Percentiles rank a stretch among this genome's conserved stretches.
Evolutionary conservation across 2,113 vertebrate species (phyloP).

Genomic region (Pelecanus crispus): DNA sequence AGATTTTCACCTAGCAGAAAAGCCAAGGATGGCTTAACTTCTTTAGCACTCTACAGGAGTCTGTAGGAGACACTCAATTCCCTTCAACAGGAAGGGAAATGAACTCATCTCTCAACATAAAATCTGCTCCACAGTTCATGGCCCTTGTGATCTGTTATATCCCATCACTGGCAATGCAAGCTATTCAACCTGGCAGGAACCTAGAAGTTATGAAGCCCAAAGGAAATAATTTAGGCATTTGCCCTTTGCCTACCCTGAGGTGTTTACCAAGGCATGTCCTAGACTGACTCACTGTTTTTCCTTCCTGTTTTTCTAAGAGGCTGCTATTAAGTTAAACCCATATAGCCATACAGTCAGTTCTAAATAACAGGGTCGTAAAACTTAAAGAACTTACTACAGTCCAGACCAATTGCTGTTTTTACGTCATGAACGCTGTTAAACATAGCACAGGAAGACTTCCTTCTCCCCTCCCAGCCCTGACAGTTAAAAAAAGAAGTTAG

Average conservation of each 20-base stretch:
- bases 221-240: not conserved
- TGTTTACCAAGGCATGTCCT: not conserved
- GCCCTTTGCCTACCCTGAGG: not conserved
- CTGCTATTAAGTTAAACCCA: not conserved
- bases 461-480: not conserved
- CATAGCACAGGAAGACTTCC: not conserved
- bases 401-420: not conserved
- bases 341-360: not conserved
- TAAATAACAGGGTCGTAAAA: not conserved
- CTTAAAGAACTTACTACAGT: not conserved
- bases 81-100: not conserved
- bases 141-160: not conserved
- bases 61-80: not conserved
- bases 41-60: not conserved
- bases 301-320: not conserved
- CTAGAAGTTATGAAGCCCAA: not conserved
- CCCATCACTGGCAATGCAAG: not conserved
- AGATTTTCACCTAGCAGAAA: not conserved
- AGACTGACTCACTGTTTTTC: not conserved
- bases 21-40: not conserved
- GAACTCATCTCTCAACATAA: not conserved
- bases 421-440: not conserved
- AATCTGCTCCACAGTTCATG: not conserved
- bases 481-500: not conserved
- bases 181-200: not conserved